Evolutionary conservation across 1,140 invertebrate genomes (phyloP).

Genomic region (Zaprionus ornatus): DNA sequence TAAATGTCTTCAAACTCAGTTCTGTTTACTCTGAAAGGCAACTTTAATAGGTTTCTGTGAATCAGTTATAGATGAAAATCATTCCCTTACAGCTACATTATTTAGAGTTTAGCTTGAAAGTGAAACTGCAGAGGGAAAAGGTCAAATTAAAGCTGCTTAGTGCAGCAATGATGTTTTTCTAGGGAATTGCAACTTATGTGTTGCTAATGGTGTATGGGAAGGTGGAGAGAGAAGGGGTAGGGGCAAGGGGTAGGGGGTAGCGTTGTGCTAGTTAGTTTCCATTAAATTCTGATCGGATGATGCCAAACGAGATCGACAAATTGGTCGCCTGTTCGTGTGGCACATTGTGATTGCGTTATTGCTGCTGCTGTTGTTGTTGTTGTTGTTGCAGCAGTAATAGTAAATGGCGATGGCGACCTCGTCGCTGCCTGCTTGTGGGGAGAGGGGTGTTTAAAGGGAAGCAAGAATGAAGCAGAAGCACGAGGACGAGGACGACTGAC

Average conservation of each 20-base stretch:
- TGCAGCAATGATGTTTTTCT: neutral
- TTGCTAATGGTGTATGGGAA: too few species aligned
- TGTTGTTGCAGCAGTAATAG: conserved; percentile 23
- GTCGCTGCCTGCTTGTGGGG: neutral
- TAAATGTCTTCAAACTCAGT: neutral
- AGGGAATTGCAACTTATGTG: too few species aligned
- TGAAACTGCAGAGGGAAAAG: neutral
- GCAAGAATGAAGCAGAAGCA: neutral
- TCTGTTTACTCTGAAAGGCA: neutral
- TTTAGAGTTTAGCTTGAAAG: neutral
- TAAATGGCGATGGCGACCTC: conserved; percentile 30
- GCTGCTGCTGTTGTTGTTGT: neutral
- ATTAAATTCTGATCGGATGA: neutral
- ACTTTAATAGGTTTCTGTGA: neutral
- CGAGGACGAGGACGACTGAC: neutral
- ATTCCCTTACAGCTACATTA: neutral
- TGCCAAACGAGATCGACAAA: conserved; percentile 1
- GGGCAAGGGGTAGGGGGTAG: neutral
- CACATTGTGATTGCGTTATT: conserved; percentile 50
- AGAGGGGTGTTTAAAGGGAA: conserved; percentile 44
- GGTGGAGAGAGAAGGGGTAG: too few species aligned
- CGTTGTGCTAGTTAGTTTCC: neutral
- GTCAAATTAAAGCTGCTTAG: neutral
- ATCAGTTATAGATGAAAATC: neutral
- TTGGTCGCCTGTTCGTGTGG: conserved; percentile 41